phyloP scores from a whole-genome alignment of 2,113 vertebrate species.

The Rhabdomys dilectus region DNA sequence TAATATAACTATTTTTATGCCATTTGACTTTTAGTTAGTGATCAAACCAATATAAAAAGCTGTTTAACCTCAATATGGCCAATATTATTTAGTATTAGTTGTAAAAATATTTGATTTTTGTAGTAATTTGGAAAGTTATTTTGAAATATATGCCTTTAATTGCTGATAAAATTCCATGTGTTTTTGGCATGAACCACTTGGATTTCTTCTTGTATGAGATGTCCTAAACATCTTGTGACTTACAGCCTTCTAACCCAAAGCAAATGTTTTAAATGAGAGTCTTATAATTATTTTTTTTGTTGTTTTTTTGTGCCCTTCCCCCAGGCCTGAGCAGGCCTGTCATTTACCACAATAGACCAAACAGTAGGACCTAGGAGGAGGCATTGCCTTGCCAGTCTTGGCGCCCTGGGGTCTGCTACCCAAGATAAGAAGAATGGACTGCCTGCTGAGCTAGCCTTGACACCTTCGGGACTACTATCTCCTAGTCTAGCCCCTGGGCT shows the following conservation, averaged over 20 bases:
- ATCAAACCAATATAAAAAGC: slow-evolving; percentile 20
- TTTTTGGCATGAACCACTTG: neutral
- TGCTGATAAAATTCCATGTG: neutral
- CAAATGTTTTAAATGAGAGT: neutral
- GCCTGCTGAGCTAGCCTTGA: no score
- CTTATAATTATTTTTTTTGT: neutral
- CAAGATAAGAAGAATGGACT: no score
- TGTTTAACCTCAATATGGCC: neutral
- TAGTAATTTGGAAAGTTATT: neutral
- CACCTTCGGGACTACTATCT: no score
- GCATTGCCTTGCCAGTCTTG: no score
- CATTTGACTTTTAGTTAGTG: neutral
- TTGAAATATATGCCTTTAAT: neutral
- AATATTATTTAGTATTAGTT: neutral
- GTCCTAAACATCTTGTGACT: neutral
- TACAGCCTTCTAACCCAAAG: neutral
- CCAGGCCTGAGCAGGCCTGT: no score
- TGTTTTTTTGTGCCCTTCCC: no score
- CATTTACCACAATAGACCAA: no score
- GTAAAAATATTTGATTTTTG: neutral
- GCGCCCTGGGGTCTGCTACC: no score
- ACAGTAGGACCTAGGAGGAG: no score
- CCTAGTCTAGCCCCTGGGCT: no score
- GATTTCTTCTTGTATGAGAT: slow-evolving; percentile 3
- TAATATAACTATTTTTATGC: slow-evolving; percentile 4